Evolutionary conservation across 1,140 invertebrate genomes (phyloP), one percentile per base, ranked within the genome.

Genomic region (Trichonephila inaurata): DNA sequence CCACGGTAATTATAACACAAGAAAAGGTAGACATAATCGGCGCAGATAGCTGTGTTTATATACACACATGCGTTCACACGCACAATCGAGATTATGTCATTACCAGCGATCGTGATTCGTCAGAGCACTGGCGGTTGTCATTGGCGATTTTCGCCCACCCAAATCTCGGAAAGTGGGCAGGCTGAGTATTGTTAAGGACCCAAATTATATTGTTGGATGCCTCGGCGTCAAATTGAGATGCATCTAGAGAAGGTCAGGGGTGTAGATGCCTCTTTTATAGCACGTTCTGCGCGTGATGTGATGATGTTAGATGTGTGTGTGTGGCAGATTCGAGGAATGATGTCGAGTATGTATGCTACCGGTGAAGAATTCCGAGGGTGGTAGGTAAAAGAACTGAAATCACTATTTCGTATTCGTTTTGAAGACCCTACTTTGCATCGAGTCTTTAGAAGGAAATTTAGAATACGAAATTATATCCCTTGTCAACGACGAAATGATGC

Each of bases 81-180:
- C 16, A 69, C 66, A 69, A 28, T 40, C 6, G 51, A 40, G 58
- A 87, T 87, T 87, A 64, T 87, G 85, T 87, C 85, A 87, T 87
- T 87, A 87, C 28, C 18, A 18, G 33, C 24, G 58, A 61, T 61
- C 85, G 85, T 87, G 85, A 87, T 87, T 87, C 60, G 85, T 87
- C 85, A 87, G 85, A 24, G 12, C 24, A 18, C 33, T 40, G 51
- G 60, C 28, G 40, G 61, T 64, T 87, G 85, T 87, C 85, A 87
- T 33, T 66, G 85, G 6, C 19, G 85, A 21, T 87, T 21, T 21
- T 40, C 60, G 58, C 85, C 28, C 28, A 58, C 82, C 58, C 24
- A 85, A 85, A 85, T 77, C 51, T 51, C 0, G 51, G 51, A 51
- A 51, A 51, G 51, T 51, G 51, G 51, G 51, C 51, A 51, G 51